Evolutionary conservation across 2,113 vertebrate genomes (phyloP), one percentile per base, ranked within the genome.

Genomic region (Laterallus jamaicensis): DNA sequence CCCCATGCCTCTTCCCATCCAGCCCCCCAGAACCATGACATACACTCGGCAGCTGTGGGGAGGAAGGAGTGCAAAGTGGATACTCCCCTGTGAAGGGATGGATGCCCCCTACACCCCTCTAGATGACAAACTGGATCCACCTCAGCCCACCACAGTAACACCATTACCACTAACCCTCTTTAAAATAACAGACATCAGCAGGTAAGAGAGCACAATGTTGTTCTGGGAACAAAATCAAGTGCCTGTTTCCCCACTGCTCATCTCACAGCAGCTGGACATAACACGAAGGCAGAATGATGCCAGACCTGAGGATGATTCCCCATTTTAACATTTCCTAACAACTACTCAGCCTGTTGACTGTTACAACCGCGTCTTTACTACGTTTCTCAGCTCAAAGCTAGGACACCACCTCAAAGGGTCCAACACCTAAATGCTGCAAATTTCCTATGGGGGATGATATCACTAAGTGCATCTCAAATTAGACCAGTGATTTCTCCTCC

Each of bases 161-260:
- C 3, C 54, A 50, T 60, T 71, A 76, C 24, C 16, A n/a, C 49
- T 56, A 70, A 88, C 4, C 4, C 19, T 37, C n/a, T 70, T 69
- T 56, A 39, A 74, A 83, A 35, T 75, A 82, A 81, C 12, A 9
- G 17, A 32, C 75, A 82, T 24, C 69, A 90, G 74, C 29, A 71
- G 37, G 19, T 2, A 58, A 58, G 29, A 79, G 50, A 55, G 40
- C 32, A 75, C 28, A 60, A 92, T 84, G 69, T 1, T 2, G 0
- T 20, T 49, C 39, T 21, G 21, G 49, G 39, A 91, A 75, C 21
- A 71, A 52, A 82, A 86, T 52, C n/a, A n/a, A 82, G 22, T 0
- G 0, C 10, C 15, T 8, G 0, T 50, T 54, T 78, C 35, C 47
- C 42, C 3, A 0, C 19, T 69, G 71, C 40, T 32, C 7, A 7